Evolutionary conservation across 2,113 vertebrate genomes (phyloP).

Genomic region (Calcarius ornatus): DNA sequence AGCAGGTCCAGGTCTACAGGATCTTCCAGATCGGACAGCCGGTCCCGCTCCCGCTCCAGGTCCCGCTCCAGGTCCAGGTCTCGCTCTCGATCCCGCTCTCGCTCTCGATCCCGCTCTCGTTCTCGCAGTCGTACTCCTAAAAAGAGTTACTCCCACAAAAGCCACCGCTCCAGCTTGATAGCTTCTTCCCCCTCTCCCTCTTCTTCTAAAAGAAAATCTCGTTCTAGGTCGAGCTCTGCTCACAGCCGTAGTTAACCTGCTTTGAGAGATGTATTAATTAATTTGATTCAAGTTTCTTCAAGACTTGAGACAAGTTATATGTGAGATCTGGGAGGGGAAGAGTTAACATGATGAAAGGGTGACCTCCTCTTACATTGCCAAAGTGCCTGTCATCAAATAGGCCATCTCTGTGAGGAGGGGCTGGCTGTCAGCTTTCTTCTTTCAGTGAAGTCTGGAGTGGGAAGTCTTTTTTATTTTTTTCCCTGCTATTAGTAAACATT

Average conservation of each 20-base stretch:
- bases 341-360: constrained; percentile 57
- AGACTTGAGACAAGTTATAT: constrained; percentile 61
- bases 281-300: constrained; percentile 65
- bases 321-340: constrained; percentile 44
- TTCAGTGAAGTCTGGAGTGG: constrained; percentile 65
- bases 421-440: constrained; percentile 61
- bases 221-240: constrained; percentile 71
- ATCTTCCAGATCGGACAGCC: constrained; percentile 52
- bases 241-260: constrained; percentile 72
- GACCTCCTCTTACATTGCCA: constrained; percentile 68
- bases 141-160: constrained; percentile 71
- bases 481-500: constrained; percentile 67
- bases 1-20: constrained; percentile 68
- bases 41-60: constrained; percentile 50
- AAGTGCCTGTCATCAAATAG: constrained; percentile 69
- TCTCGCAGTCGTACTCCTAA: constrained; percentile 71
- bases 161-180: constrained; percentile 61
- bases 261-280: constrained; percentile 44
- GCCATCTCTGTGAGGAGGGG: constrained; percentile 58
- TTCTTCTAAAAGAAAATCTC: constrained; percentile 71
- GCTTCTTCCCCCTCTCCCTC: constrained; percentile 69
- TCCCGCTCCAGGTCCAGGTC: constrained; percentile 53
- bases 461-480: constrained; percentile 48
- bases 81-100: constrained; percentile 59
- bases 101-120: constrained; percentile 60